These are phyloP conservation scores for Rhyacichthys aspro DNA, from an alignment of 2,797 vertebrate species.

Conservation along the genomic window DNA sequence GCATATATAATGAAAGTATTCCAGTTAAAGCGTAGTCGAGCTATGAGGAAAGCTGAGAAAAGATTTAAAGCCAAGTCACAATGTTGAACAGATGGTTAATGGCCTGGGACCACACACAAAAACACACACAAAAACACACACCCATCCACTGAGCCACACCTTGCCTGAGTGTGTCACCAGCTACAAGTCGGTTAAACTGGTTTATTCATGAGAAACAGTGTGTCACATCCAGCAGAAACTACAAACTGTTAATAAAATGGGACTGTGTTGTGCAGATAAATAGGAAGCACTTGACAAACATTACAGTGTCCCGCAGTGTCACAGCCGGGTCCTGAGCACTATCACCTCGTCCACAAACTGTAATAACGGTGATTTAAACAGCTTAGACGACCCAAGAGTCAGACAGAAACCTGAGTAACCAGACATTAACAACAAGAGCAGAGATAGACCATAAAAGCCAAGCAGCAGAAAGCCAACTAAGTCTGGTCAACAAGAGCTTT, in stretches of 20 bases:
- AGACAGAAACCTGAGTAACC: background rate
- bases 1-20: no score
- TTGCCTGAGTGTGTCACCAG: conserved; percentile 28
- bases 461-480: background rate
- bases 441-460: no score
- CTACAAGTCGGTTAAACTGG: conserved; percentile 36
- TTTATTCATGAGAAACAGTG: conserved; percentile 36
- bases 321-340: conserved; percentile 3
- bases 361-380: background rate
- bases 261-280: conserved; percentile 39
- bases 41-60: conserved; percentile 3
- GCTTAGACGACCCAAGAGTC: background rate
- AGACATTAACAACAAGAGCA: conserved; percentile 1
- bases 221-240: conserved; percentile 41
- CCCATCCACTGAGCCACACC: conserved; percentile 10
- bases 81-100: conserved; percentile 42
- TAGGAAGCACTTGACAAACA: conserved; percentile 67
- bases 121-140: conserved; percentile 18
- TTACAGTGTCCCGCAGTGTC: conserved; percentile 34
- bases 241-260: conserved; percentile 40
- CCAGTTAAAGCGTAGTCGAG: no score
- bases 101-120: conserved; percentile 28
- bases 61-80: background rate
- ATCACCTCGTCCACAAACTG: background rate
- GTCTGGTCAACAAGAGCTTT: background rate